Base-by-base conservation (phyloP, 2,113 vertebrate species). In the Scopus umbretta region DNA sequence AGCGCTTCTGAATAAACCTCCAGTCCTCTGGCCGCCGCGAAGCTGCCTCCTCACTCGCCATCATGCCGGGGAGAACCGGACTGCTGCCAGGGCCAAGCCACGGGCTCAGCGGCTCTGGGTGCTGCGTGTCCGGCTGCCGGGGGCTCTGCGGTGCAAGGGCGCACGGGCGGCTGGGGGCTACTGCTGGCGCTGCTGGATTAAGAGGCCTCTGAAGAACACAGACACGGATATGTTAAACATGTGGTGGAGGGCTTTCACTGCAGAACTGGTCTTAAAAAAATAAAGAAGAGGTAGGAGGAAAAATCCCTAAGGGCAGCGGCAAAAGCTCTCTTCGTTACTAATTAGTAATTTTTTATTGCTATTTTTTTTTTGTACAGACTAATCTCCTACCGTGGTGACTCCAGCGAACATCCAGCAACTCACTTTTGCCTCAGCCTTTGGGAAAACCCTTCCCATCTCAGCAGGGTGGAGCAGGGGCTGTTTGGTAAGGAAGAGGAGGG, bases 51-150 rank as follows among this genome's bases (percentile, higher is more conserved):
- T 36, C 3, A 7, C 68, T 74, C 5, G 2, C 58, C 3, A 3
- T 20, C 9, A 0, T 15, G 22, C 61, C 5, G 8, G 70, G 53
- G 43, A 36, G 43, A 58, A 25, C 23, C 2, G 17, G 47, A 40
- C 22, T 80, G 56, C 15, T 3, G 7, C 43, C 5, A 13, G 52
- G n/a, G 34, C 49, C 2, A 1, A 30, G 32, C 45, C 11, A 6
- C 0, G 11, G 61, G 83, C 40, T 47, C 2, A 10, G 4, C 13
- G 21, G 36, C 36, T 2, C 19, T 1, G 19, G 42, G 49, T 14
- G 40, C 59, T 5, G 10, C 1, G 5, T 5, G 45, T 23, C 52
- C 5, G 13, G 67, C 45, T 84, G 30, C 47, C 3, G 5, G 26
- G 34, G 29, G 18, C 29, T 16, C 83, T 3, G 13, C 0, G 40